A percentile compares a stretch with the other conserved stretches of the same genome.
These are phyloP conservation scores for Pseudochirops corinnae DNA, from an alignment of 2,797 vertebrate species.

Conservation along the genomic window DNA sequence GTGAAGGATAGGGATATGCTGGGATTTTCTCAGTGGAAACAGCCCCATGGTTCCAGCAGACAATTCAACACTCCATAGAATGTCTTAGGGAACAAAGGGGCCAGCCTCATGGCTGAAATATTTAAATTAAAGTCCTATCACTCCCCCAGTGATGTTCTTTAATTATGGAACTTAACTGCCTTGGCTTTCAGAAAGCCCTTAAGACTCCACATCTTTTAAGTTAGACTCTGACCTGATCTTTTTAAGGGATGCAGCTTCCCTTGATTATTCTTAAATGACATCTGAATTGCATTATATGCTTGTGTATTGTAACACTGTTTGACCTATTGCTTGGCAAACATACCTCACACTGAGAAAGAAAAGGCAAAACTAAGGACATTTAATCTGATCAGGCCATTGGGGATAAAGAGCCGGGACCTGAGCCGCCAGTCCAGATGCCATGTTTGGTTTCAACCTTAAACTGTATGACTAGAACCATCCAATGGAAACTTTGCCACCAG, in stretches of 20 bases:
- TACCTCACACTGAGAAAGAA: constrained; percentile 76
- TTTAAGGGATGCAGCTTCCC: constrained; percentile 57
- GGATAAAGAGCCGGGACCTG: constrained; percentile 41
- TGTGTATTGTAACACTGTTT: constrained; percentile 52
- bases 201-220: constrained; percentile 35
- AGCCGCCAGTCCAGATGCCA: constrained; percentile 49
- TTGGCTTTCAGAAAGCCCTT: constrained; percentile 41
- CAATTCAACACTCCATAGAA: constrained; percentile 36
- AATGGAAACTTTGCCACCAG: constrained; percentile 57
- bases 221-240: constrained; percentile 50
- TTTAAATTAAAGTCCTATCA: background rate
- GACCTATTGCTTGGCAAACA: constrained; percentile 69
- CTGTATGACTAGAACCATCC: constrained; percentile 35
- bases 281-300: constrained; percentile 73
- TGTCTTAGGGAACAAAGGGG: constrained; percentile 27
- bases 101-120: constrained; percentile 26
- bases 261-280: constrained; percentile 69
- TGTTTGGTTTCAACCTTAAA: constrained; percentile 61
- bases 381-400: constrained; percentile 62
- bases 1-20: too few relatives aligned
- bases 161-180: background rate
- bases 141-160: constrained; percentile 13
- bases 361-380: constrained; percentile 58
- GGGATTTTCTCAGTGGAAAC: constrained; percentile 8
- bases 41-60: constrained; percentile 36